phyloP scores from a whole-genome alignment of 2,797 vertebrate genomes.

The Antrozous pallidus region DNA sequence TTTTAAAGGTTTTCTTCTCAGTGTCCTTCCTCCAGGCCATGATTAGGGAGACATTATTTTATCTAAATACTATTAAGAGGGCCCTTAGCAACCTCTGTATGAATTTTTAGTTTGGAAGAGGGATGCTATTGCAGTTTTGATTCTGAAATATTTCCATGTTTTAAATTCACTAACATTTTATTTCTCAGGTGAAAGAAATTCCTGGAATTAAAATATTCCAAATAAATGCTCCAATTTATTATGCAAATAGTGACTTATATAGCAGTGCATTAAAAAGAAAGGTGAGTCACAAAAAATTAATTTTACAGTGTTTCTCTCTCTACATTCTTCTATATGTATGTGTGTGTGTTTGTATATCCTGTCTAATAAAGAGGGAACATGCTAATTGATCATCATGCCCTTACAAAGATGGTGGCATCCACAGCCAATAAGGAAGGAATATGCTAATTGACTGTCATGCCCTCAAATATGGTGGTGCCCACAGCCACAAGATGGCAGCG shows the following conservation, averaged over 20 bases:
- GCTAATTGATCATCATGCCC: no score
- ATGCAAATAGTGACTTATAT: constrained; percentile 95
- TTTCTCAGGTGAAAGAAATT: constrained; percentile 89
- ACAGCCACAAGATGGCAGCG: no score
- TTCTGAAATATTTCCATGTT: constrained; percentile 28
- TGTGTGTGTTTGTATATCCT: neutral
- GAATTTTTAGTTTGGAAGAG: neutral
- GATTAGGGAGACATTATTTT: neutral
- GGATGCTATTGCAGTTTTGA: neutral
- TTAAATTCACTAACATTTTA: constrained; percentile 50
- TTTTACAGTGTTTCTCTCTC: neutral
- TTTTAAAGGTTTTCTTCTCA: neutral
- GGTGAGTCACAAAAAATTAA: constrained; percentile 81
- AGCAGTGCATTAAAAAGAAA: constrained; percentile 90
- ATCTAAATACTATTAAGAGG: neutral
- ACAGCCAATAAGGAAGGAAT: no score
- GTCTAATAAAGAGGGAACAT: no score
- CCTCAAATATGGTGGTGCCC: no score
- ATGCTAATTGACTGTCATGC: no score
- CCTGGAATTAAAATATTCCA: constrained; percentile 98
- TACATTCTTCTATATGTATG: neutral
- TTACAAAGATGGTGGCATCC: no score
- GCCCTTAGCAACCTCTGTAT: neutral
- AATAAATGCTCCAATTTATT: constrained; percentile 94
- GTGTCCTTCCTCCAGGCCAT: neutral